A percentile compares a stretch with the other conserved stretches of the same genome.
Evolutionary conservation across 2,797 vertebrate species (phyloP).

Genomic region (Platyrinchus mystaceus): DNA sequence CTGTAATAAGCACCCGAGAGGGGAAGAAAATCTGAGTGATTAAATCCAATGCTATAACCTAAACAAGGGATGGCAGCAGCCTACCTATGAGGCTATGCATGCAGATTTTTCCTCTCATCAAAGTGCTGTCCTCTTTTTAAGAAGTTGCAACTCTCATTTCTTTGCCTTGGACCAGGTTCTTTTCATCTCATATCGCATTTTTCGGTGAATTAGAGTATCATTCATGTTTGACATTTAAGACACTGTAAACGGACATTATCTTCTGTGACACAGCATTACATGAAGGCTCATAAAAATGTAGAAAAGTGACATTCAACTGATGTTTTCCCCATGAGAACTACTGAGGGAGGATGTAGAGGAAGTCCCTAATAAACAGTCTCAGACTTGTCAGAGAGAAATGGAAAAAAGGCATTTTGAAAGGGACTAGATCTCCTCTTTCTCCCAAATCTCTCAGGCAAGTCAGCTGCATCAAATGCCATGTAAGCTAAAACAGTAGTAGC

Average conservation of each 20-base stretch:
- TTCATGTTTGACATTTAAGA: neutral
- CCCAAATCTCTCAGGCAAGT: neutral
- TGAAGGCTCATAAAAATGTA: neutral
- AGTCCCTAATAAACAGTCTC: neutral
- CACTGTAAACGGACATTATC: accelerated
- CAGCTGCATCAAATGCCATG: neutral
- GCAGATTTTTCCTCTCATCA: neutral
- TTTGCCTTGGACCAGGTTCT: neutral
- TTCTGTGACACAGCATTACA: neutral
- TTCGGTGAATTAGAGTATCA: neutral
- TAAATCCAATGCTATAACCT: neutral
- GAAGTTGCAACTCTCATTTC: neutral
- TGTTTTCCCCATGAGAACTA: neutral
- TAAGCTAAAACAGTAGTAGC: neutral
- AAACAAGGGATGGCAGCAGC: neutral
- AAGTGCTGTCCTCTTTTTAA: neutral
- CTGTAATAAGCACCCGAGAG: neutral
- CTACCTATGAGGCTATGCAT: neutral
- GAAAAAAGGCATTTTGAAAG: neutral
- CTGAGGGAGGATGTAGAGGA: neutral
- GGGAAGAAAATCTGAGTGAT: neutral
- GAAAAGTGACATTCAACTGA: neutral
- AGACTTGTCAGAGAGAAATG: neutral
- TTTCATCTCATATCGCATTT: slow-evolving; percentile 12
- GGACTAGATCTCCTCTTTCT: neutral